phyloP scores from a whole-genome alignment of 1,140 invertebrate species.

The Euwallacea similis region DNA sequence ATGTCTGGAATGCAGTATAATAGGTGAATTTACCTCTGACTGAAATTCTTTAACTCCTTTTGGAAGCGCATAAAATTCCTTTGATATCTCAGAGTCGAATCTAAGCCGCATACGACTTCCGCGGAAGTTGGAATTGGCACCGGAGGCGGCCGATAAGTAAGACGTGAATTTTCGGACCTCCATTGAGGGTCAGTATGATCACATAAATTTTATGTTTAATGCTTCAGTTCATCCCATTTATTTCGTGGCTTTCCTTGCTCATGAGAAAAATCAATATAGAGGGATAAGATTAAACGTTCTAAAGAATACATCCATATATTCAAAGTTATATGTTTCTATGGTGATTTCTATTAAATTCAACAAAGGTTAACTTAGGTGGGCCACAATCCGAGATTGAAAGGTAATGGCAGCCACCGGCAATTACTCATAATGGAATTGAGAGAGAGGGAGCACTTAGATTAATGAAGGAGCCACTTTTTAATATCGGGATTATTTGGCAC shows the following conservation, averaged over 20 bases:
- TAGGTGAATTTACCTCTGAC: no score
- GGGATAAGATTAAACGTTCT: no score
- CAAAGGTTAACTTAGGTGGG: background rate
- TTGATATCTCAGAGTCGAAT: conserved; percentile 14
- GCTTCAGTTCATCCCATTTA: conserved; percentile 18
- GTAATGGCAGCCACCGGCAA: background rate
- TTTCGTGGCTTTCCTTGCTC: background rate
- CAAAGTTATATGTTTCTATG: no score
- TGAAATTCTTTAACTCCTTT: background rate
- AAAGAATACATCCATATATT: no score
- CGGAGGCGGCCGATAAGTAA: conserved; percentile 20
- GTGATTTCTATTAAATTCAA: background rate
- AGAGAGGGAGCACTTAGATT: background rate
- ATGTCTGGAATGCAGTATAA: no score
- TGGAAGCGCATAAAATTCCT: conserved; percentile 6
- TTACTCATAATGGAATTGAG: background rate
- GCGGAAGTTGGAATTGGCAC: conserved; percentile 26
- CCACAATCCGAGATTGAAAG: background rate
- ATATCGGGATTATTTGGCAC: background rate
- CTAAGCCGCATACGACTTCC: conserved; percentile 18
- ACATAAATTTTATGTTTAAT: conserved; percentile 18
- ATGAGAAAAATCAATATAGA: no score
- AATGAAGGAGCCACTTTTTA: conserved; percentile 5
- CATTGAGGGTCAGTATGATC: conserved; percentile 12
- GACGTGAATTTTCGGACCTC: conserved; percentile 20